Evolutionary conservation across 2,797 vertebrate genomes (phyloP), one percentile per base, ranked within the genome.

Genomic region (Sebastes aleutianus): DNA sequence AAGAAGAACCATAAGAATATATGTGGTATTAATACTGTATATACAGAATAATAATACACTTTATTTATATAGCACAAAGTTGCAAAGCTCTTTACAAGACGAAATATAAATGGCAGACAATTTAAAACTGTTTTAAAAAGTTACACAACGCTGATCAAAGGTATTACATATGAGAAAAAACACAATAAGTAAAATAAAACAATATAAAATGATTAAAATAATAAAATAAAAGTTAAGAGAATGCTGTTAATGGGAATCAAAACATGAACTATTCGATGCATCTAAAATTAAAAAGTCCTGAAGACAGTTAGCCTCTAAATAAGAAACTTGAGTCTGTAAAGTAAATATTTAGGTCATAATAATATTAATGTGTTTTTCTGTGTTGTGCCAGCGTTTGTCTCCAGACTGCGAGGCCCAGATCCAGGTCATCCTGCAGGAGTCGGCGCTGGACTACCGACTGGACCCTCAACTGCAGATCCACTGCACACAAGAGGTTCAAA

Each of bases 371-470:
- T 5, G 14, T 73, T 14, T 85, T 2, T 79, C 13, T 76, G 53
- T 72, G 27, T 61, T 24, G 34, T 24, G 20, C 3, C 72, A 99
- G 98, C 97, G 97, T 78, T 95, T 99, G 29, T 99, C 98, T 72
- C 91, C 97, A n/a, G 98, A 99, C 95, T 99, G 98, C 0, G 98
- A 99, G 91, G 98, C 98, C 85, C 98, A 99, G 94, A 99, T 99
- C 79, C 94, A 96, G 32, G 93, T 99, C 47, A 98, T 99, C 79
- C 96, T 99, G 76, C 98, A 99, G 91, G 98, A 99, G 79, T 98
- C 98, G 0, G 98, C 98, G 2, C 95, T 99, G 29, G 98, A 99
- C 90, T 99, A 99, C 92, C 96, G 98, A 36, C 96, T 99, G 20
- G 98, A 99, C 88, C 98, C 98, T 53, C 98, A 99, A 82, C 96